Base-by-base conservation (phyloP, 2,888 invertebrate genomes). In the Drosophila koepferae region DNA sequence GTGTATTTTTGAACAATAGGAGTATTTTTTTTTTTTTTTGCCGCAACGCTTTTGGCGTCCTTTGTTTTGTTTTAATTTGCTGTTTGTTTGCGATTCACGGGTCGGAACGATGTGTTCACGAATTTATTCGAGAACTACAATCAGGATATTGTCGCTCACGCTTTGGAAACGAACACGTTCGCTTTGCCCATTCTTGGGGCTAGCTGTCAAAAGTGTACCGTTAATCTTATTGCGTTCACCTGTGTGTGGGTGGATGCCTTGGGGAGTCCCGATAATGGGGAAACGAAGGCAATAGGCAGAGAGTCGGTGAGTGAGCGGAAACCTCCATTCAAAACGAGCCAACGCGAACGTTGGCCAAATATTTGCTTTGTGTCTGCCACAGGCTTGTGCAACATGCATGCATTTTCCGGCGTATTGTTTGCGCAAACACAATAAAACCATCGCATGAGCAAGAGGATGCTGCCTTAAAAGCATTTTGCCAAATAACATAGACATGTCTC, bases 51-150 rank as follows among this genome's bases (percentile, higher is more conserved):
- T 66, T 66, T 58, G 65, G 61, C 72, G 61, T 56, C 74, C 60
- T 76, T 86, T 85, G 89, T 85, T 85, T 68, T 85, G 81, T 73
- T 88, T 85, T 83, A 74, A 85, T 88, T 86, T 86, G 46, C 61
- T 64, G 59, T 64, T 59, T 78, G 70, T 66, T 72, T 80, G 62
- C 43, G 49, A 68, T 72, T 72, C 60, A 73, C 65, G 56, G 63
- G 58, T 64, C 65, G 60, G 62, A 31, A 7, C 64, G 28, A 54
- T 44, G 28, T 20, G 58, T 38, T 4, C 12, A 31, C 20, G 34
- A 61, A 64, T 58, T 56, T 63, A 61, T 55, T 43, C 48, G 53
- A 66, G 9, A 63, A 63, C 69, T 66, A 74, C 58, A 74, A 51
- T 38, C 65, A 38, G 66, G 43, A 76, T 34, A 49, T 63, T 40